Evolutionary conservation across 1,140 invertebrate species (phyloP), one percentile per base, ranked within the genome.

Genomic region (Cotesia glomerata): DNA sequence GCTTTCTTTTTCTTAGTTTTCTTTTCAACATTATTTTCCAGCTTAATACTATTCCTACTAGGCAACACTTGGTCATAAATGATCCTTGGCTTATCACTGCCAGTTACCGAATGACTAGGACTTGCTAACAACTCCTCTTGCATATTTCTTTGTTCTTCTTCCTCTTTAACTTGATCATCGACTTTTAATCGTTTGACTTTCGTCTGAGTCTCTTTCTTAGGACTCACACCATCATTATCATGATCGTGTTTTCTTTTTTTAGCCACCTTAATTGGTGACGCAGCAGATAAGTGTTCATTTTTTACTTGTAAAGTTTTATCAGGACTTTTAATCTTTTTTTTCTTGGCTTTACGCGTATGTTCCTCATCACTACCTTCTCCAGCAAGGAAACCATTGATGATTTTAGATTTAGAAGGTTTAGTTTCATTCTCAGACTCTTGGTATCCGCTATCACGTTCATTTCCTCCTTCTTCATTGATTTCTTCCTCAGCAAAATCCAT

Each of bases 11-110:
- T 54, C 52, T 70, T 66, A 49, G 11, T 35, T 62, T 26, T 13
- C 13, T 66, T 75, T 65, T 8, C 18, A 14, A 68, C 34, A 35
- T 56, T 34, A 34, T 68, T 54, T 26, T 56, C 39, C 3, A 52
- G 8, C 11, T 49, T 66, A 11, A 51, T 18, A 16, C 16, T 51
- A 4, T n/a, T 35, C 16, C 14, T 16, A 7, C 18, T 18, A 16
- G 3, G 9, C 14, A 13, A 16, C 13, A 64, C 14, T 14, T 64
- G 3, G 8, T 64, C 62, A 49, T 64, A 35, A 11, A 64, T 45
- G 11, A 64, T 39, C 18, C 62, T 36, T 5, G 62, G 62, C n/a
- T 64, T 64, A 66, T 16, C 13, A 14, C 5, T 26, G 7, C 18
- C 34, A 26, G 3, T 26, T 26, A 26, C 26, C 3, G 26, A 26